phyloP scores from a whole-genome alignment of 92 coral and sea anemone species.

The Palythoa heliodiscus region DNA sequence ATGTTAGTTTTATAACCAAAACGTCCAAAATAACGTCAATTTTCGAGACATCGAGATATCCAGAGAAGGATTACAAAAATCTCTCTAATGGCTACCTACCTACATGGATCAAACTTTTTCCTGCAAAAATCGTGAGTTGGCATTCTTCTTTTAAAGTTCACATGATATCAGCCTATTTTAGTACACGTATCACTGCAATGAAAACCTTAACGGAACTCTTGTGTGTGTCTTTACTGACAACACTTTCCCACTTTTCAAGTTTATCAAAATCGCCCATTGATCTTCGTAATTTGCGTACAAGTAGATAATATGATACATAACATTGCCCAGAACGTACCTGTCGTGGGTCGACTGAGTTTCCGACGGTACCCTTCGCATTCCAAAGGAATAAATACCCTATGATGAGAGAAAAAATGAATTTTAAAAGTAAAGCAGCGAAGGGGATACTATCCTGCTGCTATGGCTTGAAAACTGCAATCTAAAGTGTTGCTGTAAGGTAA shows the following conservation, averaged over 20 bases:
- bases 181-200: neutral
- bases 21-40: neutral
- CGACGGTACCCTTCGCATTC: slow-evolving; percentile 29
- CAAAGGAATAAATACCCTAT: slow-evolving; percentile 15
- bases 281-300: neutral
- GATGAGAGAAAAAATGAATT: neutral
- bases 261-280: slow-evolving; percentile 5
- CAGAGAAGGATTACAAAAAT: neutral
- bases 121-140: neutral
- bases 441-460: neutral
- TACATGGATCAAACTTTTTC: neutral
- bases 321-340: slow-evolving; percentile 28
- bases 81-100: neutral
- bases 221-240: neutral
- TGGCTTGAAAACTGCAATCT: neutral
- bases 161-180: neutral
- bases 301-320: neutral
- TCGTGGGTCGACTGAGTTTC: slow-evolving; percentile 6
- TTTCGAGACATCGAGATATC: neutral
- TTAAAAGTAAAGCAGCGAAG: neutral
- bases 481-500: neutral
- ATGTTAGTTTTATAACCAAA: neutral
- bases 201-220: neutral
- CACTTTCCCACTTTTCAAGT: neutral
- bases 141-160: neutral